Evolutionary conservation across 1,140 invertebrate genomes (phyloP).

Genomic region (Eupeodes corollae): DNA sequence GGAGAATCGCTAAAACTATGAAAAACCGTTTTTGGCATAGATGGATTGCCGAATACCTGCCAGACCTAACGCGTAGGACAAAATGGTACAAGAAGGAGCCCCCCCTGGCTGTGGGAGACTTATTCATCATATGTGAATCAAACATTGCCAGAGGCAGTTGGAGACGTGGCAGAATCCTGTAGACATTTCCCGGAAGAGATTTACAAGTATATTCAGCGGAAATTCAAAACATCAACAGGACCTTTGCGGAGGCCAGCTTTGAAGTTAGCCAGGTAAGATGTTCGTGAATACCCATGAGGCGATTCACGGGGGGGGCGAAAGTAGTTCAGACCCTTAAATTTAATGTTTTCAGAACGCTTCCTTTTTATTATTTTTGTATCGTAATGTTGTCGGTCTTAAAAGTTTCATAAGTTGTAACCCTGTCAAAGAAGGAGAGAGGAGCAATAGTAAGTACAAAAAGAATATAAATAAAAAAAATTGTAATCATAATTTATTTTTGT

Average conservation of each 20-base stretch:
- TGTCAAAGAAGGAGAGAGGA: too few relatives aligned
- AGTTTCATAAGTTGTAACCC: too few relatives aligned
- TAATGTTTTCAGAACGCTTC: too few relatives aligned
- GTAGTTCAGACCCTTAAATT: too few relatives aligned
- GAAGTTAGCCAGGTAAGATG: constrained; percentile 4
- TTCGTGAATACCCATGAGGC: background rate
- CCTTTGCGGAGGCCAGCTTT: constrained; percentile 2
- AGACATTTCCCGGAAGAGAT: background rate
- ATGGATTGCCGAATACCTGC: constrained; percentile 8
- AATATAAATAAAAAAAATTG: too few relatives aligned
- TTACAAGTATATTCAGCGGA: background rate
- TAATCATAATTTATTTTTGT: too few relatives aligned
- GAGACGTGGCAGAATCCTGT: background rate
- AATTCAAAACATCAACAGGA: constrained; percentile 1
- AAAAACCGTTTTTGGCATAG: constrained; percentile 9
- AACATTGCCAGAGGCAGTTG: background rate
- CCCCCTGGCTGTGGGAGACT: background rate
- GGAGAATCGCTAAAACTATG: constrained; percentile 2
- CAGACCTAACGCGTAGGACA: constrained; percentile 2
- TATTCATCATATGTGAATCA: constrained; percentile 3
- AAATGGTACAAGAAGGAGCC: constrained; percentile 4
- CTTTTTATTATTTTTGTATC: too few relatives aligned
- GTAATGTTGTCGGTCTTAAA: too few relatives aligned
- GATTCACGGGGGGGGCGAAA: constrained; percentile 5
- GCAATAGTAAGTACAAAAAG: too few relatives aligned